phyloP scores from a whole-genome alignment of 2,888 invertebrate genomes.

The Icerya purchasi region DNA sequence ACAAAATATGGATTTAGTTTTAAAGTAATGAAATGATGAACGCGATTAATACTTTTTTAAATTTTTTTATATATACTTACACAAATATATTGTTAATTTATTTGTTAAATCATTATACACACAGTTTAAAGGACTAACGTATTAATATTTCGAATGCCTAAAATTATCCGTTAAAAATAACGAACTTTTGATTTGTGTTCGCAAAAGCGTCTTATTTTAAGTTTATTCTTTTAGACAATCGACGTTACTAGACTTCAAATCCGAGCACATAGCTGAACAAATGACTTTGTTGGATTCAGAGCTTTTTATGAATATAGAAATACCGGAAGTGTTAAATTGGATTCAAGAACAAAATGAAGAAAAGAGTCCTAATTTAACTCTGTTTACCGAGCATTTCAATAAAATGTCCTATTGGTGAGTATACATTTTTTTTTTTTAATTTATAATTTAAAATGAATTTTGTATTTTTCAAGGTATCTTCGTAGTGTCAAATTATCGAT shows the following conservation, averaged over 20 bases:
- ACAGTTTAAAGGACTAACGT: too few relatives aligned
- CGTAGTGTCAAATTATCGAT: neutral
- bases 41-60: too few relatives aligned
- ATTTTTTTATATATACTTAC: too few relatives aligned
- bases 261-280: conserved; percentile 88
- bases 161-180: neutral
- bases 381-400: conserved; percentile 97
- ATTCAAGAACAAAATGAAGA: conserved; percentile 95
- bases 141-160: too few relatives aligned
- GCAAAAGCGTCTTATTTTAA: too few relatives aligned
- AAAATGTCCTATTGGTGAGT: conserved; percentile 90
- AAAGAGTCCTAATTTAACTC: conserved; percentile 82
- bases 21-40: neutral
- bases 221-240: conserved; percentile 25
- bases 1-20: neutral
- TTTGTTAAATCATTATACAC: too few relatives aligned
- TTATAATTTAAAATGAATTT: too few relatives aligned
- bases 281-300: conserved; percentile 93
- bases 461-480: neutral
- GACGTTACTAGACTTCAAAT: conserved; percentile 75
- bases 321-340: conserved; percentile 92
- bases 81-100: too few relatives aligned
- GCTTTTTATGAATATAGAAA: conserved; percentile 86
- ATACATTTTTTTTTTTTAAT: conserved; percentile 1
- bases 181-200: neutral